Evolutionary conservation across 2,888 invertebrate species (phyloP), one percentile per base, ranked within the genome.

Genomic region (Microctonus aethiopoides): DNA sequence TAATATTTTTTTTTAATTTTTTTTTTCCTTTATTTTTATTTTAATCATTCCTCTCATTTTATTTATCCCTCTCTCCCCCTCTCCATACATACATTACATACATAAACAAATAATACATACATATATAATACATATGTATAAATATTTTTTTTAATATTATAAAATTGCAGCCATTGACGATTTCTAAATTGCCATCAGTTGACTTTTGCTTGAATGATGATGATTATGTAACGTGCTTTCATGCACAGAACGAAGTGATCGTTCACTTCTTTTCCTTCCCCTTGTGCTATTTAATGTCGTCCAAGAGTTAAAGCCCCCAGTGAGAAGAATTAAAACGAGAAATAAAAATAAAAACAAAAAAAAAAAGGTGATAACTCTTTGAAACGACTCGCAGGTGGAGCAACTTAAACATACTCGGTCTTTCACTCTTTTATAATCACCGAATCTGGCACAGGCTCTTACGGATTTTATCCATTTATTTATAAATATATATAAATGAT

Each of bases 371-470:
- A 70, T 70, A 70, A 70, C 65, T 70, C 65, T 65, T 65, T 36
- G 34, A 54, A 70, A 66, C 52, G 39, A 65, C 63, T 52, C 41
- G 54, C 64, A 65, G 56, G 56, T 65, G 56, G 41, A 65, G 65
- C 34, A 39, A 65, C 29, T 22, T 22, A 10, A 36, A 20, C 24
- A n/a, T 46, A 46, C 46, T 16, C 46, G 6, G 16, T n/a, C 46
- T 16, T 41, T 5, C 16, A 16, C 6, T 41, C 4, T 41, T 41
- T 46, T 16, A 16, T n/a, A 2, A 46, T 65, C 56, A 74, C 67
- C 71, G 61, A 73, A 78, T 76, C 74, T 74, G 72, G 75, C 71
- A 72, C 74, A 72, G 59, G 68, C 39, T 65, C 46, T 39, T 70
- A 69, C 68, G 60, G 46, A 66, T 57, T 68, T 56, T 34, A 2